Evolutionary conservation across 2,113 vertebrate species (phyloP).

Genomic region (Oryzias melastigma): DNA sequence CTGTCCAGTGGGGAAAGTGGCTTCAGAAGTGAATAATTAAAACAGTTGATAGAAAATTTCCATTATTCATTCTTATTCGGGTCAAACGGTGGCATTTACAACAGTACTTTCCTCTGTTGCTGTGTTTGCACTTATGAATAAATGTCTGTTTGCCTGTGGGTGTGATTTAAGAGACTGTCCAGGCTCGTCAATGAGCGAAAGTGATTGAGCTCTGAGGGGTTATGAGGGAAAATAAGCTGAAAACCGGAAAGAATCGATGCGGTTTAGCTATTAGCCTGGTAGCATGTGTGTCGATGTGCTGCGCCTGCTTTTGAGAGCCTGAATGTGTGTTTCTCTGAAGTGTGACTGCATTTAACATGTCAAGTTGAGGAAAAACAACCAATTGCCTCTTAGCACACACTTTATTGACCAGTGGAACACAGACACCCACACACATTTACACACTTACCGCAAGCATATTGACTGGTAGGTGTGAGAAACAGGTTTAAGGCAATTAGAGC

Average conservation of each 20-base stretch:
- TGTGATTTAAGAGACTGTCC: slow-evolving; percentile 57
- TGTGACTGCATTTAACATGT: slow-evolving; percentile 69
- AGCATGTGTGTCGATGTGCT: neutral
- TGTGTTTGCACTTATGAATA: slow-evolving; percentile 40
- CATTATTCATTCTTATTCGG: slow-evolving; percentile 34
- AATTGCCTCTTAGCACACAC: slow-evolving; percentile 66
- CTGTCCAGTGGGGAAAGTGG: neutral
- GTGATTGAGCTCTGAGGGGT: slow-evolving; percentile 57
- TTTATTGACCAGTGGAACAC: slow-evolving; percentile 67
- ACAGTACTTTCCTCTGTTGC: slow-evolving; percentile 5
- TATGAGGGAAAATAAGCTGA: slow-evolving; percentile 61
- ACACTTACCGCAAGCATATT: slow-evolving; percentile 52
- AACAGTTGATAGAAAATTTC: slow-evolving; percentile 26
- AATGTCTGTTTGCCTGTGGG: slow-evolving; percentile 46
- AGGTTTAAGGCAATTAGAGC: slow-evolving; percentile 70
- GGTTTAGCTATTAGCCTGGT: slow-evolving; percentile 51
- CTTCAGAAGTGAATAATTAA: slow-evolving; percentile 30
- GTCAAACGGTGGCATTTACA: slow-evolving; percentile 27
- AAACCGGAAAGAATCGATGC: slow-evolving; percentile 69
- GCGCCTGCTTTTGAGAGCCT: slow-evolving; percentile 5
- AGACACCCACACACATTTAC: slow-evolving; percentile 42
- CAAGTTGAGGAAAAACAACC: slow-evolving; percentile 74
- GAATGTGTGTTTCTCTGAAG: slow-evolving; percentile 59
- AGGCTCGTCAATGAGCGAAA: slow-evolving; percentile 33
- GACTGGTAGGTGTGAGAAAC: slow-evolving; percentile 60